Evolutionary conservation across 2,797 vertebrate species (phyloP), one percentile per base, ranked within the genome.

Genomic region (Florisuga fusca): DNA sequence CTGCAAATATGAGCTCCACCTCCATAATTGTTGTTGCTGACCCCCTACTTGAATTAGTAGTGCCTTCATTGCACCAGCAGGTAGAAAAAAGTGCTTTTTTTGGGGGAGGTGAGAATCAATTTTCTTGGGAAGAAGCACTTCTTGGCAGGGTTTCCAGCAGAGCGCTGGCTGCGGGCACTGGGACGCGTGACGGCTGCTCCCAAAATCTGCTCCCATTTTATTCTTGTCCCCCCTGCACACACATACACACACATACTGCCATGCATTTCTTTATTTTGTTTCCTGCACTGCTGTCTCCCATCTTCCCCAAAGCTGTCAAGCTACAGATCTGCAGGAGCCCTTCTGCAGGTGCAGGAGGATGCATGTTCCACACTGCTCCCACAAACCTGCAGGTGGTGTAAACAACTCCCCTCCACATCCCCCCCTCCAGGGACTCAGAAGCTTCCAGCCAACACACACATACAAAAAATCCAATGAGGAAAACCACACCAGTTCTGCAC

Each of bases 131-230:
- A 68, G 22, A 21, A 64, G 41, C 15, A 2, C 21, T 81, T 46
- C 45, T 38, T 5, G 1, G 38, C 9, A 9, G 51, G 2, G 19
- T 48, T 85, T 85, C 75, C 82, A 85, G 72, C 79, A 38, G 38
- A 38, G 38, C 13, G 74, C 86, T 54, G 73, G 54, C 74, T 72
- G 66, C 2, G 2, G 66, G 53, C 13, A 5, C 41, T 25, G 23
- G 43, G 55, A 87, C 3, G 2, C 4, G 1, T 3, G 14, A 63
- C 0, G 0, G 61, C 34, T 5, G 0, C 59, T 82, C 63, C 77
- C 78, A 13, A 90, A 74, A 53, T n/a, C 27, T 0, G 0, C 72
- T 61, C 53, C 57, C 43, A 18, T 63, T 82, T 87, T 34, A 84
- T 64, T 85, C 46, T 41, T 48, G 20, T 10, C 21, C 5, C 6